phyloP scores from a whole-genome alignment of 2,888 invertebrate genomes.

The Erpobdella octoculata region DNA sequence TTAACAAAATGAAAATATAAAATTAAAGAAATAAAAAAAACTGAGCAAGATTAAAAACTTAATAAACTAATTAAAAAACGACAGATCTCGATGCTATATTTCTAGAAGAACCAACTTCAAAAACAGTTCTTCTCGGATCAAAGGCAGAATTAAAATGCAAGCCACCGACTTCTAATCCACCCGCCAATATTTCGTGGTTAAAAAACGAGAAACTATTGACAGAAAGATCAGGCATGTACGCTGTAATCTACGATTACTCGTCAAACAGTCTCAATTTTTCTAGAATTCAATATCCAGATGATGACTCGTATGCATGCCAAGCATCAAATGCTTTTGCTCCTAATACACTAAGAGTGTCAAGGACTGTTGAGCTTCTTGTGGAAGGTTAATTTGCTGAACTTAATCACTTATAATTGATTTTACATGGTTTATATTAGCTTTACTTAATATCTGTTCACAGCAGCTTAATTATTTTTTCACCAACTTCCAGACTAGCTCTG shows the following conservation, averaged over 20 bases:
- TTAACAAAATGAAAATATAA: no score
- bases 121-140: conserved; percentile 41
- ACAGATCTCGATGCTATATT: conserved; percentile 43
- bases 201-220: conserved; percentile 41
- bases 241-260: conserved; percentile 42
- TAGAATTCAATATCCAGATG: conserved; percentile 42
- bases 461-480: no score
- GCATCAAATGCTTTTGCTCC: conserved; percentile 42
- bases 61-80: no score
- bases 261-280: conserved; percentile 41
- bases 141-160: conserved; percentile 45
- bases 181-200: conserved; percentile 48
- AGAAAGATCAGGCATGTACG: conserved; percentile 38
- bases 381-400: conserved; percentile 37
- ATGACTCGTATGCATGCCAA: conserved; percentile 46
- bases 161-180: conserved; percentile 47
- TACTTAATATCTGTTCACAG: no score
- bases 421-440: no score
- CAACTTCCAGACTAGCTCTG: no score
- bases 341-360: conserved; percentile 42
- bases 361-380: conserved; percentile 41
- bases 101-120: conserved; percentile 39
- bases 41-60: no score
- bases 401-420: no score
- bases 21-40: no score